phyloP scores from a whole-genome alignment of 2,888 invertebrate species.

The Drosophila algonquin region DNA sequence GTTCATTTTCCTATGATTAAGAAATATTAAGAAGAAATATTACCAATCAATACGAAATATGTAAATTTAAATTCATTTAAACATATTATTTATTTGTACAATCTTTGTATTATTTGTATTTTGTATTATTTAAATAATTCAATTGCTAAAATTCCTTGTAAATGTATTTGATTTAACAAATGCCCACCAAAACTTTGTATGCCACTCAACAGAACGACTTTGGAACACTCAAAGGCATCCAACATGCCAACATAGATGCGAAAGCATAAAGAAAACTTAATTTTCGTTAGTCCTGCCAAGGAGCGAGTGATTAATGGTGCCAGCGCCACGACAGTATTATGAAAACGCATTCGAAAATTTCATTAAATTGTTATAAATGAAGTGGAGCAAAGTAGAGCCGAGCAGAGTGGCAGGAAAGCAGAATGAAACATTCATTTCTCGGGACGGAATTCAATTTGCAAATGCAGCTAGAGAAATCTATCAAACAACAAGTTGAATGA shows the following conservation, averaged over 20 bases:
- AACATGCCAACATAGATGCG: not conserved
- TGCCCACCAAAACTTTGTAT: not conserved
- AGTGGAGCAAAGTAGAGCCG: constrained; percentile 29
- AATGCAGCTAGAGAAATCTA: constrained; percentile 72
- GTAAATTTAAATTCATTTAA: no score
- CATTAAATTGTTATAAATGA: constrained; percentile 80
- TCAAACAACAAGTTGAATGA: constrained; percentile 68
- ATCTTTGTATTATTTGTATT: no score
- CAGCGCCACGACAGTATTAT: constrained; percentile 53
- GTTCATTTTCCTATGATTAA: no score
- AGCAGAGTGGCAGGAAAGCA: not conserved
- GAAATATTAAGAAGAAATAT: no score
- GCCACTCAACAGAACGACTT: not conserved
- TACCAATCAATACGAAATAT: no score
- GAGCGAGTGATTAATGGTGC: constrained; percentile 65
- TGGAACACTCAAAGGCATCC: not conserved
- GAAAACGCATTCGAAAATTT: constrained; percentile 78
- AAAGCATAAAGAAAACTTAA: constrained; percentile 58
- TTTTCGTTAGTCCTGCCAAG: constrained; percentile 72
- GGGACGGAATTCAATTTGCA: constrained; percentile 75
- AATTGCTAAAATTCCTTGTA: not conserved
- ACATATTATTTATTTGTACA: no score
- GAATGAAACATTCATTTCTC: constrained; percentile 59
- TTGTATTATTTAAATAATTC: no score
- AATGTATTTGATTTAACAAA: not conserved